Evolutionary conservation across 2,797 vertebrate genomes (phyloP).

Genomic region (Mus minutoides): DNA sequence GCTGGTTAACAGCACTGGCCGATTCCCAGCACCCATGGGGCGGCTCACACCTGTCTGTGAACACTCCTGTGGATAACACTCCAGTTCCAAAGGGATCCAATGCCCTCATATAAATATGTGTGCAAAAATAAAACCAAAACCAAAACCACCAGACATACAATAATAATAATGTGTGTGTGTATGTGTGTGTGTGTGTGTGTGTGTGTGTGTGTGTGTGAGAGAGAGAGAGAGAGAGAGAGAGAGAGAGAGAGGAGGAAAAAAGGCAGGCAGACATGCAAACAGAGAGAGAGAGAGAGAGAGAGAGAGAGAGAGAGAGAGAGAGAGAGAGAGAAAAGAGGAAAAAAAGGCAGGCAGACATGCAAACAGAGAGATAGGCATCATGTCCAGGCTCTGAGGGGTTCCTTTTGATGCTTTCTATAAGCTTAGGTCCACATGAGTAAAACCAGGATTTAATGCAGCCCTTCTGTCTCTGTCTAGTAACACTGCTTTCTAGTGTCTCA

Average conservation of each 20-base stretch:
- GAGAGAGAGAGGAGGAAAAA: too few relatives aligned
- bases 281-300: too few relatives aligned
- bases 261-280: too few relatives aligned
- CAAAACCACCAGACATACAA: not conserved
- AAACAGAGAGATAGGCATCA: not conserved
- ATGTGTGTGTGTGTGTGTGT: too few relatives aligned
- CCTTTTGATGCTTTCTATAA: not conserved
- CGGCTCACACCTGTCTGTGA: not conserved
- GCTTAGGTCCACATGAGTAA: constrained; percentile 8
- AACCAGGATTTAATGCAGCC: not conserved
- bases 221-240: too few relatives aligned
- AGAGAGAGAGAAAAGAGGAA: not conserved
- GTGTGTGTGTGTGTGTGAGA: too few relatives aligned
- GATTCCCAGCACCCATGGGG: not conserved
- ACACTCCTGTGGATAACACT: not conserved
- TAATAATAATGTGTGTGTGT: too few relatives aligned
- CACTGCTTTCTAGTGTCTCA: not conserved
- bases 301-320: too few relatives aligned
- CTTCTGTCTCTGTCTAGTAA: not conserved
- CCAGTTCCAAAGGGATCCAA: not conserved
- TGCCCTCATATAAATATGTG: not conserved
- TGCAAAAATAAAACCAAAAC: too few relatives aligned
- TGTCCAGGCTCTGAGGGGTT: not conserved
- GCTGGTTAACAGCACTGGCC: too few relatives aligned
- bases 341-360: not conserved